Evolutionary conservation across 2,888 invertebrate genomes (phyloP), one percentile per base, ranked within the genome.

Genomic region (Baronia brevicornis): DNA sequence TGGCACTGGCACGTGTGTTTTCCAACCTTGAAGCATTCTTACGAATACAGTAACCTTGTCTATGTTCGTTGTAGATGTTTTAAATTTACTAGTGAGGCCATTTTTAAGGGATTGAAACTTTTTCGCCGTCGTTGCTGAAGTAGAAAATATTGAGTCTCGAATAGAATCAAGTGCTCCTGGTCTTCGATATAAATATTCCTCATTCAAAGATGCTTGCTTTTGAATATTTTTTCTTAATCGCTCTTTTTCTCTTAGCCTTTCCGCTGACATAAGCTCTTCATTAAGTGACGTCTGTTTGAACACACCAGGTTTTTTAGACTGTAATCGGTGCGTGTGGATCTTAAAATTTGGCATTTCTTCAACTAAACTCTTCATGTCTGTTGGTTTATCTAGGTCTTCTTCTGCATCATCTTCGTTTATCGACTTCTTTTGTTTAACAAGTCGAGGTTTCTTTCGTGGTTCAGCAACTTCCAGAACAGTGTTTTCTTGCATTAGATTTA

Each of bases 251-350:
- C 91, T 80, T 53, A 95, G 71, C 33, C 95, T 82, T 53, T 94
- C 95, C n/a, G 90, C 90, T 2, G 93, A 94, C 91, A 95, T 94
- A 6, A 95, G 78, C 62, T 95, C 95, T 63, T 95, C 95, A 58
- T 95, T 95, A 39, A 96, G 86, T 1, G 95, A 95, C 43, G 93
- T 91, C 65, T 96, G 95, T 59, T 96, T 93, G 41, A 89, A 84
- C 4, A 91, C 90, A 13, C 87, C 88, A 18, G 87, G 88, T 47
- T 87, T 84, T 47, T 84, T 84, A 6, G 79, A 72, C 24, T 77
- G 72, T 44, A 71, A 43, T 35, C 71, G 72, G 20, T 74, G 72
- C 1, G 85, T 70, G 33, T 84, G 84, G 37, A 86, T 72, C 73
- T 86, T 89, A 51, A 89, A 88, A 63, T 90, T 89, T 41, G 91